These are phyloP conservation scores for Stomorhina lunata DNA, from an alignment of 2,888 invertebrate genomes.

Conservation along the genomic window DNA sequence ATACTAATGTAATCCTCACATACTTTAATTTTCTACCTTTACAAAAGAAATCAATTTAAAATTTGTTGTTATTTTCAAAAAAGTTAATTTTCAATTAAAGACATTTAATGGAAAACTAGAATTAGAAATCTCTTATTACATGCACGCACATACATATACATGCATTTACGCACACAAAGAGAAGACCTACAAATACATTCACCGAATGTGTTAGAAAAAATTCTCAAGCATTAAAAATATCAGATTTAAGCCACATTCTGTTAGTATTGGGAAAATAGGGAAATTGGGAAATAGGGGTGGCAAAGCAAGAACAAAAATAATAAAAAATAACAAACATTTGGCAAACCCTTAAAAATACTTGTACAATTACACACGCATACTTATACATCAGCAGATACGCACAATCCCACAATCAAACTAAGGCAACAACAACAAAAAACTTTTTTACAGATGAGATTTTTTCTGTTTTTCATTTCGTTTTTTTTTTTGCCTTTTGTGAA, in stretches of 20 bases:
- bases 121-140: slow-evolving; percentile 43
- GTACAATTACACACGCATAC: too few relatives aligned
- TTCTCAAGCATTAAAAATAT: background rate
- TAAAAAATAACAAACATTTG: slow-evolving; percentile 15
- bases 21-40: background rate
- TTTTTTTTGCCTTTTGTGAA: background rate
- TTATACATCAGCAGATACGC: slow-evolving; percentile 4
- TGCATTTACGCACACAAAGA: too few relatives aligned
- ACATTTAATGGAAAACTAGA: slow-evolving; percentile 32
- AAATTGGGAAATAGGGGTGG: slow-evolving; percentile 27
- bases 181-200: background rate
- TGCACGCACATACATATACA: background rate
- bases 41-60: background rate
- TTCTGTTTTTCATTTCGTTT: background rate
- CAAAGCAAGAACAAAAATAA: background rate
- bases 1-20: background rate
- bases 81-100: slow-evolving; percentile 60
- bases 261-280: background rate
- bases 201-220: background rate
- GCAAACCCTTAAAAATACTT: slow-evolving; percentile 22
- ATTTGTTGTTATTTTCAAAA: slow-evolving; percentile 5
- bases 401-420: too few relatives aligned
- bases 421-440: background rate
- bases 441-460: slow-evolving; percentile 1
- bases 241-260: too few relatives aligned